Conservation (phyloP, 2,888 invertebrate species). For the Eumerus sabulonum region DNA sequence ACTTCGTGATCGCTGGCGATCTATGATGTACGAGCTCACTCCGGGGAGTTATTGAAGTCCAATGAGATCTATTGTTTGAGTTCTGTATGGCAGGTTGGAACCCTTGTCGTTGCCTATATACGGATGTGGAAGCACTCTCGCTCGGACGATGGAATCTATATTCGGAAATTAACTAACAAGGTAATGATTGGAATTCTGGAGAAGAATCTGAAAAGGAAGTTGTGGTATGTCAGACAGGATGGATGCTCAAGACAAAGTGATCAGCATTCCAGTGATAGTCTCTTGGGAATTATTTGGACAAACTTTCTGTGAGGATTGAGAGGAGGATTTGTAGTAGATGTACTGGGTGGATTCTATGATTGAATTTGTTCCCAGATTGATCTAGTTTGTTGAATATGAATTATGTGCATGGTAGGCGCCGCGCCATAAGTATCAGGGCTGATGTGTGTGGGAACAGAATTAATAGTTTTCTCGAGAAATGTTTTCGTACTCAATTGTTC, state of each 20-base stretch:
- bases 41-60: slow-evolving; percentile 61
- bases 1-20: background rate
- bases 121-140: slow-evolving; percentile 51
- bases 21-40: slow-evolving; percentile 52
- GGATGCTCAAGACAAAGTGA: slow-evolving; percentile 36
- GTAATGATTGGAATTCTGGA: slow-evolving; percentile 36
- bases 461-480: too few relatives aligned
- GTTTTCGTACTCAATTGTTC: too few relatives aligned
- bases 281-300: slow-evolving; percentile 23
- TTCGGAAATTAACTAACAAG: slow-evolving; percentile 62
- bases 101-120: slow-evolving; percentile 30
- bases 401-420: too few relatives aligned
- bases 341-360: too few relatives aligned
- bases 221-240: slow-evolving; percentile 42
- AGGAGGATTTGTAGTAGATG: too few relatives aligned
- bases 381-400: too few relatives aligned
- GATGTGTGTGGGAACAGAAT: too few relatives aligned
- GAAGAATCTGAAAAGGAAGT: slow-evolving; percentile 57
- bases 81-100: slow-evolving; percentile 13
- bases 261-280: slow-evolving; percentile 42
- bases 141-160: slow-evolving; percentile 52
- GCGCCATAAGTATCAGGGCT: too few relatives aligned
- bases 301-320: background rate
- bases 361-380: too few relatives aligned
- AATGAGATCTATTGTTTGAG: slow-evolving; percentile 59